Evolutionary conservation across 2,797 vertebrate species (phyloP).

Genomic region (Spinus pinus): DNA sequence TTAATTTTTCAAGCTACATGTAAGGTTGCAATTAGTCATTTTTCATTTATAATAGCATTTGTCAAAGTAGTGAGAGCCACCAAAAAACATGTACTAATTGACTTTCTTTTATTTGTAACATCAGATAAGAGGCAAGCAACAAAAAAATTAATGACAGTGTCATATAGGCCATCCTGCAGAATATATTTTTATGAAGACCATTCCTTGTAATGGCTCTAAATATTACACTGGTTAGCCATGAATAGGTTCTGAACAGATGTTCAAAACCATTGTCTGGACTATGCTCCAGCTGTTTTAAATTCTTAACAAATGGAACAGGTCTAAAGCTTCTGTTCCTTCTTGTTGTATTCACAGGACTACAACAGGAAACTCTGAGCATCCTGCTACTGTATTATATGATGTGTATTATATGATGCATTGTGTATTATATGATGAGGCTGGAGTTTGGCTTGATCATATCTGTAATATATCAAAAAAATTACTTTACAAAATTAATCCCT

Average conservation of each 20-base stretch:
- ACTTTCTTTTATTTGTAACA: slow-evolving; percentile 5
- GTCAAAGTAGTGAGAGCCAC: not conserved
- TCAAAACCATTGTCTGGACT: not conserved
- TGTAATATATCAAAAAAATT: not conserved
- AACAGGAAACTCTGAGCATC: not conserved
- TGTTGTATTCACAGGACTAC: not conserved
- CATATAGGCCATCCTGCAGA: not conserved
- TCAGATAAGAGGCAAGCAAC: not conserved
- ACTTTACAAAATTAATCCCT: not conserved
- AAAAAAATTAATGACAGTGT: not conserved
- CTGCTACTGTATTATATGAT: not conserved
- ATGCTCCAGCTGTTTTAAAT: not conserved
- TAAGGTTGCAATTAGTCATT: not conserved
- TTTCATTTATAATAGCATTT: slow-evolving; percentile 28
- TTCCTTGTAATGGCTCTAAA: not conserved
- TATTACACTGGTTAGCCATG: not conserved
- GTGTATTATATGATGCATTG: not conserved
- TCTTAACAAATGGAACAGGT: not conserved
- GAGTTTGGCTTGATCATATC: not conserved
- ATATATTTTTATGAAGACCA: not conserved
- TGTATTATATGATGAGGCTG: not conserved
- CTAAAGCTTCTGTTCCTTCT: not conserved
- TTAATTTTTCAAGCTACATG: not conserved
- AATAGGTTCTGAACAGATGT: not conserved
- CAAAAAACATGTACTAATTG: not conserved